phyloP scores from a whole-genome alignment of 2,113 vertebrate genomes.

The Corythoichthys intestinalis region DNA sequence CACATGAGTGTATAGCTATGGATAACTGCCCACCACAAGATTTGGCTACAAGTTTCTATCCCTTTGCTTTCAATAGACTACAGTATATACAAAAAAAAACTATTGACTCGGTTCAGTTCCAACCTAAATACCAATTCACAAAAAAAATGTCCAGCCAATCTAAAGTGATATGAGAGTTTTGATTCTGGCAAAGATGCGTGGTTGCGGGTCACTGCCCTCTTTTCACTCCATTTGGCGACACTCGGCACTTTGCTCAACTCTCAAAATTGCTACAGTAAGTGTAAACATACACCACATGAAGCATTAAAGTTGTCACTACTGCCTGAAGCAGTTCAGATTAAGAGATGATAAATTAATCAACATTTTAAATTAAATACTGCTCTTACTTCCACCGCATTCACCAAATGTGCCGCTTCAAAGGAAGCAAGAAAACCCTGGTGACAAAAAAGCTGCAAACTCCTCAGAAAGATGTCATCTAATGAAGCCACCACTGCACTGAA shows the following conservation, averaged over 20 bases:
- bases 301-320: background rate
- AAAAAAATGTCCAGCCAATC: background rate
- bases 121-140: background rate
- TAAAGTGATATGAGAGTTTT: background rate
- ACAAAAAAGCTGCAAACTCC: background rate
- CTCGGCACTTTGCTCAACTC: background rate
- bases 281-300: background rate
- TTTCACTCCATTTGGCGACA: background rate
- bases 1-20: background rate
- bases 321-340: background rate
- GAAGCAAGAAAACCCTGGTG: background rate
- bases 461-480: background rate
- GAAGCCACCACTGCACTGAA: background rate
- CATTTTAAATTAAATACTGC: no score
- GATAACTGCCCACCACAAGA: background rate
- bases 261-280: background rate
- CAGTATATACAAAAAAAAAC: background rate
- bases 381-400: background rate
- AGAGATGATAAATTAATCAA: no score
- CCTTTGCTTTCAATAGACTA: background rate
- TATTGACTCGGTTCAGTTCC: background rate
- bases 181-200: background rate
- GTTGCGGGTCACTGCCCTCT: background rate
- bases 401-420: background rate
- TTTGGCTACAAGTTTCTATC: background rate